Evolutionary conservation across 2,113 vertebrate genomes (phyloP).

Genomic region (Zapus hudsonius): DNA sequence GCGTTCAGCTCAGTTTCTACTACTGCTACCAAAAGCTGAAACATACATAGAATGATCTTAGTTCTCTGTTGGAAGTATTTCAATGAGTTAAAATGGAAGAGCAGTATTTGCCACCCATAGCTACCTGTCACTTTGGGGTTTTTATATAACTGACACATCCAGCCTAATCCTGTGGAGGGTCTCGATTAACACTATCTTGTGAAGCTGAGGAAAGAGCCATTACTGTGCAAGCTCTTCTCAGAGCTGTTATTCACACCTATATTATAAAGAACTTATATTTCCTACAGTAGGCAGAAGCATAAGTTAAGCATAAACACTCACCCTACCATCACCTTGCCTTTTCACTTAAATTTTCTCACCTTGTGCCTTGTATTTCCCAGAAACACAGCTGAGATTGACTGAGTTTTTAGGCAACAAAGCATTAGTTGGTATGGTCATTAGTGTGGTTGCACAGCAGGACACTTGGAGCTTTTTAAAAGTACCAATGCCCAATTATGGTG

Average conservation of each 20-base stretch:
- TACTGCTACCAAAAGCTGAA: conserved; percentile 11
- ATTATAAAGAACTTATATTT: conserved; percentile 35
- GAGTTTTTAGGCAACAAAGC: conserved; percentile 19
- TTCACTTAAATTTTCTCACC: conserved; percentile 10
- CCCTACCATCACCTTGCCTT: conserved; percentile 18
- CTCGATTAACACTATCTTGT: conserved; percentile 42
- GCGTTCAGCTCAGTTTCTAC: conserved; percentile 16
- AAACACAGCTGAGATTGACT: neutral
- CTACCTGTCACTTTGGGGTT: conserved; percentile 58
- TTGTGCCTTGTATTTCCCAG: neutral
- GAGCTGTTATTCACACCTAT: conserved; percentile 56
- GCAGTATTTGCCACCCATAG: conserved; percentile 8
- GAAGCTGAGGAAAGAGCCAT: conserved; percentile 59
- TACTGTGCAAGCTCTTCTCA: conserved; percentile 26
- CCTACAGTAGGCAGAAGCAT: conserved; percentile 24
- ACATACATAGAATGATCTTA: neutral
- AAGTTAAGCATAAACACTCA: conserved; percentile 14
- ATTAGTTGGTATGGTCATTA: neutral
- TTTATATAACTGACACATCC: conserved; percentile 51
- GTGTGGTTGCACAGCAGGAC: neutral
- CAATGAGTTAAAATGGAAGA: conserved; percentile 49
- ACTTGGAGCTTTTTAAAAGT: conserved; percentile 13
- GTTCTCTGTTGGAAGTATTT: conserved; percentile 50
- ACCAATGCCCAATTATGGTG: neutral
- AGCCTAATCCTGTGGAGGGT: conserved; percentile 18